Percentiles rank a stretch among this genome's conserved stretches.
These are phyloP conservation scores for Thripadectes ignobilis DNA, from an alignment of 2,797 vertebrate species.

Conservation along the genomic window DNA sequence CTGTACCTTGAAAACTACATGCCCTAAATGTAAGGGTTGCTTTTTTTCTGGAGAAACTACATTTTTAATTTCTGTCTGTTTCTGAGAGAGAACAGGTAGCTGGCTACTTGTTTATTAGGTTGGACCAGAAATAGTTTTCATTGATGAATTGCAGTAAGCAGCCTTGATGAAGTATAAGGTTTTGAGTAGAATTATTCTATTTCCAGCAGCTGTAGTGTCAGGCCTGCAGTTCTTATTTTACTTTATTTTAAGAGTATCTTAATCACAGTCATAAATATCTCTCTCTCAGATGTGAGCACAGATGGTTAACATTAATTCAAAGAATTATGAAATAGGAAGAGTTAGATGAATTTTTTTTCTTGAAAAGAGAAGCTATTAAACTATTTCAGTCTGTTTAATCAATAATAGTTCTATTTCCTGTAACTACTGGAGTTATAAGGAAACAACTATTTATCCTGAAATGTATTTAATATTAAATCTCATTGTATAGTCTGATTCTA, in stretches of 20 bases:
- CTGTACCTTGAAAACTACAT: neutral
- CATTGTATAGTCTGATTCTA: neutral
- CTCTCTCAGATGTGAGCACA: neutral
- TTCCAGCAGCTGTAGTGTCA: neutral
- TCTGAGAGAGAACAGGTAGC: neutral
- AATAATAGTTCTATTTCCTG: neutral
- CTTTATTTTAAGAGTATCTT: neutral
- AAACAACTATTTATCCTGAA: neutral
- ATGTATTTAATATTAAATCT: neutral
- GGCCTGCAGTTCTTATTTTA: neutral
- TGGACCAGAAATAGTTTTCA: neutral
- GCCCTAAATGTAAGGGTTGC: neutral
- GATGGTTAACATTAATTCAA: neutral
- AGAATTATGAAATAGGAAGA: neutral
- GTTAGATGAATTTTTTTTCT: neutral
- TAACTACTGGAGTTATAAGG: neutral
- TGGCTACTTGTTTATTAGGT: neutral
- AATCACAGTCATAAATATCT: neutral
- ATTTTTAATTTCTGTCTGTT: neutral
- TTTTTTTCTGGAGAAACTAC: neutral
- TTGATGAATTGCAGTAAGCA: neutral
- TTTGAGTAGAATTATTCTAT: neutral
- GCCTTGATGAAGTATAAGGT: neutral
- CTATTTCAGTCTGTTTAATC: neutral
- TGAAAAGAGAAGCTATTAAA: neutral